These are phyloP conservation scores for Todiramphus chloris DNA, from an alignment of 2,113 vertebrate species.

Conservation along the genomic window DNA sequence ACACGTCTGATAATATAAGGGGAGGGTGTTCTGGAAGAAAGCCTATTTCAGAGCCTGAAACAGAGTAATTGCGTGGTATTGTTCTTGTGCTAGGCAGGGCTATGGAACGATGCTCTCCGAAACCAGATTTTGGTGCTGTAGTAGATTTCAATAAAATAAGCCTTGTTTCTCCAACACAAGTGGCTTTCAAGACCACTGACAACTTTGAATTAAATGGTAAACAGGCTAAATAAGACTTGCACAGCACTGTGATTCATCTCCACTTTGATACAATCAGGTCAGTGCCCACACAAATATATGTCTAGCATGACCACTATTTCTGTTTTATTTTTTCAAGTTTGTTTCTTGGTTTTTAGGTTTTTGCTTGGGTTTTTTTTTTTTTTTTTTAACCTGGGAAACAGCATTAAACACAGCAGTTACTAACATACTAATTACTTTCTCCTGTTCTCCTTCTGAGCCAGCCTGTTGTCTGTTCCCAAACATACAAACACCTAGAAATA, in stretches of 20 bases:
- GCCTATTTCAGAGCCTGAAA: conserved; percentile 38
- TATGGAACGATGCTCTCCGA: not conserved
- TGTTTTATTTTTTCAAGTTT: not conserved
- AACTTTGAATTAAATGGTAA: conserved; percentile 48
- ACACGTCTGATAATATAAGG: conserved; percentile 37
- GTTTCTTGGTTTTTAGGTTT: too few relatives aligned
- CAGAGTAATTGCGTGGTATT: conserved; percentile 6
- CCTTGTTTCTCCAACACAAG: conserved; percentile 48
- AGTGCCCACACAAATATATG: not conserved
- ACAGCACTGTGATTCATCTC: conserved; percentile 1
- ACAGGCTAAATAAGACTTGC: conserved; percentile 27
- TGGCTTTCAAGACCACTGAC: conserved; percentile 34
- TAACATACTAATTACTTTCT: not conserved
- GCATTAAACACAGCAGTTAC: not conserved
- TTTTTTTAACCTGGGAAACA: not conserved
- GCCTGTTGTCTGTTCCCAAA: not conserved
- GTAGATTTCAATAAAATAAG: conserved; percentile 11
- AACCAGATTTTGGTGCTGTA: conserved; percentile 5
- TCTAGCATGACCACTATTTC: not conserved
- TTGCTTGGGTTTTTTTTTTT: too few relatives aligned
- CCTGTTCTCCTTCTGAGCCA: not conserved
- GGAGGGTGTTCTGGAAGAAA: conserved; percentile 53
- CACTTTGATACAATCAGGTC: not conserved
- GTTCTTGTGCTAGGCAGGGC: conserved; percentile 25
- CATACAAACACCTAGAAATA: not conserved